Evolutionary conservation across 2,888 invertebrate species (phyloP).

Genomic region (Morpho deidamia): DNA sequence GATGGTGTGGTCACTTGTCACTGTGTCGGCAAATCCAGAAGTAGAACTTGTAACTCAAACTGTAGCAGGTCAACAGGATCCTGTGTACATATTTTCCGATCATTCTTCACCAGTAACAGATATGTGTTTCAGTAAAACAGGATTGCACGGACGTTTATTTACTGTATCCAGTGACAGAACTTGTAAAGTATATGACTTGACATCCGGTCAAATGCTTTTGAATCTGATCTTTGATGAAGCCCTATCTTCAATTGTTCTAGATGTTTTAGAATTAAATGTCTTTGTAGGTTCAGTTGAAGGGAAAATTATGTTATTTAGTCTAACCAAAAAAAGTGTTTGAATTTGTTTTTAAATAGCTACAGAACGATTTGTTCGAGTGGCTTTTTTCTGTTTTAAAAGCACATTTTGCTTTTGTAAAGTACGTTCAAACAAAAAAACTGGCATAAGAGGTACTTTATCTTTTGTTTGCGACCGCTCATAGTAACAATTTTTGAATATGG

Average conservation of each 20-base stretch:
- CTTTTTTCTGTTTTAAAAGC: slow-evolving; percentile 24
- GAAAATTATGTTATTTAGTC: slow-evolving; percentile 81
- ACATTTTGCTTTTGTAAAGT: slow-evolving; percentile 13
- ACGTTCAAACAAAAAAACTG: not conserved
- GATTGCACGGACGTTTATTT: slow-evolving; percentile 82
- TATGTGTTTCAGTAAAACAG: slow-evolving; percentile 84
- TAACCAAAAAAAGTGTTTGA: too few species aligned
- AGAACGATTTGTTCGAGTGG: slow-evolving; percentile 24
- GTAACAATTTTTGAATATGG: too few species aligned
- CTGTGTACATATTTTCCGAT: slow-evolving; percentile 85
- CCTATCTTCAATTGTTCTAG: slow-evolving; percentile 83
- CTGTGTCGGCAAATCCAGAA: slow-evolving; percentile 76
- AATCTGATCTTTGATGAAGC: slow-evolving; percentile 86
- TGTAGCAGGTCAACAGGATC: slow-evolving; percentile 78
- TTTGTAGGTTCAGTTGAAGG: slow-evolving; percentile 88
- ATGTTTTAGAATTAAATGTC: slow-evolving; percentile 83
- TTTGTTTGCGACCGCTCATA: not conserved
- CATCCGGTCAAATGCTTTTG: slow-evolving; percentile 82
- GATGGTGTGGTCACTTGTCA: slow-evolving; percentile 86
- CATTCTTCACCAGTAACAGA: slow-evolving; percentile 90
- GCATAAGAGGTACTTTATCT: not conserved
- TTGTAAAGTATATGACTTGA: slow-evolving; percentile 88
- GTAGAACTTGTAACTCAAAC: slow-evolving; percentile 65
- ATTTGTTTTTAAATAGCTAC: slow-evolving; percentile 34
- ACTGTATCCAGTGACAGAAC: slow-evolving; percentile 90